phyloP scores from a whole-genome alignment of 2,113 vertebrate species.

The Pterophyllum scalare region DNA sequence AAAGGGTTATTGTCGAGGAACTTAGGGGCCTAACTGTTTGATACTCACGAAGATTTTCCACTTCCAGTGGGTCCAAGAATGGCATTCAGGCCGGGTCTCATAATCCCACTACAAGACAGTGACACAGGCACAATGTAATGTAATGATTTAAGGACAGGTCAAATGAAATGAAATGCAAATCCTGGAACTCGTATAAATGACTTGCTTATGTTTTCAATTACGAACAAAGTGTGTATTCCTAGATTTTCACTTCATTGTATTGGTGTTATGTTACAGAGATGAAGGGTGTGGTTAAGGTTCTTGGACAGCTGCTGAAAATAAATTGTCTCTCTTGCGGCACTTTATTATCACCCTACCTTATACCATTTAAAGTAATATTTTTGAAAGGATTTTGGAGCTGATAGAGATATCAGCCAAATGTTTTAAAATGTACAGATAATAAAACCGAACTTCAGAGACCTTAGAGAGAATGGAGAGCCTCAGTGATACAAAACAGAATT shows the following conservation, averaged over 20 bases:
- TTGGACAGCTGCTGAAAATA: neutral
- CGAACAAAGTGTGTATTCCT: neutral
- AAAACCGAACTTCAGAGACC: conserved; percentile 23
- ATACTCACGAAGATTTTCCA: conserved; percentile 98
- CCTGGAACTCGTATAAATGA: neutral
- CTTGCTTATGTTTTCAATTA: neutral
- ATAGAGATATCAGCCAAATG: neutral
- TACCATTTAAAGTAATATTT: neutral
- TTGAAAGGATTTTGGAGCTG: neutral
- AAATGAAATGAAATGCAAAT: neutral
- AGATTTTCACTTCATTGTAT: neutral
- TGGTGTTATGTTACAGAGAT: neutral
- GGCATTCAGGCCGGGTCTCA: conserved; percentile 95
- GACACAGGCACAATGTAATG: neutral
- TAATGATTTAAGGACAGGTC: neutral
- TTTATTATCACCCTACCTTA: neutral
- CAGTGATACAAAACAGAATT: conserved; percentile 48
- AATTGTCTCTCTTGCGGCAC: neutral
- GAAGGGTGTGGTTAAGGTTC: neutral
- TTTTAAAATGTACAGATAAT: neutral
- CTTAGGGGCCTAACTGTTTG: neutral
- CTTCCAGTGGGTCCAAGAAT: conserved; percentile 95
- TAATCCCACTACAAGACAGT: conserved; percentile 89
- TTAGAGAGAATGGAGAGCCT: conserved; percentile 33
- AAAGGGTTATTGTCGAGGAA: neutral